Percentiles rank a stretch among this genome's conserved stretches.
phyloP scores from a whole-genome alignment of 2,888 invertebrate genomes.

The Drosophila merina region DNA sequence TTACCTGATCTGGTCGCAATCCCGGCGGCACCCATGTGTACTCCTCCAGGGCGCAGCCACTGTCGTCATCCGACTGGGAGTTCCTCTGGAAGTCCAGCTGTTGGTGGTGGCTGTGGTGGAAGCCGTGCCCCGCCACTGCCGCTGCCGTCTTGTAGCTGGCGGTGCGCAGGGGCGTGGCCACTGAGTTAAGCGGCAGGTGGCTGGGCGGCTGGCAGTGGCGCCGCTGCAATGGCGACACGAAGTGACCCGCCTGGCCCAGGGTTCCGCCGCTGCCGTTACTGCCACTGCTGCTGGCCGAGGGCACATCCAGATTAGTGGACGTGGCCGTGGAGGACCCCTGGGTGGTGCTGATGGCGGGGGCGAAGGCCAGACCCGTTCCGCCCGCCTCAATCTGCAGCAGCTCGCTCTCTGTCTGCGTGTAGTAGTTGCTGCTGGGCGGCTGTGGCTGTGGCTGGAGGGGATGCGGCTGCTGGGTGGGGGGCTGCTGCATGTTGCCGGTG shows the following conservation, averaged over 20 bases:
- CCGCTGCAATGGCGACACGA: constrained; percentile 82
- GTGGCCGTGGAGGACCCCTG: constrained; percentile 43
- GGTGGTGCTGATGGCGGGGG: constrained; percentile 53
- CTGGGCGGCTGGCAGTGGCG: constrained; percentile 81
- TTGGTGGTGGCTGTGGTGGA: constrained; percentile 82
- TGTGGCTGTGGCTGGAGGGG: constrained; percentile 69
- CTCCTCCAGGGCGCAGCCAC: constrained; percentile 98
- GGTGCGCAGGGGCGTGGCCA: constrained; percentile 80
- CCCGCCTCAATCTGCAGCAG: constrained; percentile 82
- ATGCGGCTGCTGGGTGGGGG: constrained; percentile 46
- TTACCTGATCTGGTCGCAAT: constrained; percentile 97
- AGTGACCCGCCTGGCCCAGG: constrained; percentile 59
- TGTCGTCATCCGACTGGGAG: constrained; percentile 98
- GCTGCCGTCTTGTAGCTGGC: constrained; percentile 81
- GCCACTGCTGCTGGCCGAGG: constrained; percentile 61
- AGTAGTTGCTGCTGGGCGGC: constrained; percentile 82
- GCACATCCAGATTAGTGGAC: constrained; percentile 68
- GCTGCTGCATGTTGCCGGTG: constrained; percentile 38
- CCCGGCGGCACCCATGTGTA: constrained; percentile 99
- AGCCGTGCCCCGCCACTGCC: constrained; percentile 61
- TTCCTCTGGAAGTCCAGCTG: constrained; percentile 90
- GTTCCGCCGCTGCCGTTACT: constrained; percentile 71
- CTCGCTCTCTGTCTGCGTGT: constrained; percentile 83
- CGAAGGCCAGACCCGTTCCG: constrained; percentile 60
- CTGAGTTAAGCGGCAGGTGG: constrained; percentile 81